Evolutionary conservation across 64 coral and sea anemone genomes (phyloP).

Genomic region (Anthopleura sola): DNA sequence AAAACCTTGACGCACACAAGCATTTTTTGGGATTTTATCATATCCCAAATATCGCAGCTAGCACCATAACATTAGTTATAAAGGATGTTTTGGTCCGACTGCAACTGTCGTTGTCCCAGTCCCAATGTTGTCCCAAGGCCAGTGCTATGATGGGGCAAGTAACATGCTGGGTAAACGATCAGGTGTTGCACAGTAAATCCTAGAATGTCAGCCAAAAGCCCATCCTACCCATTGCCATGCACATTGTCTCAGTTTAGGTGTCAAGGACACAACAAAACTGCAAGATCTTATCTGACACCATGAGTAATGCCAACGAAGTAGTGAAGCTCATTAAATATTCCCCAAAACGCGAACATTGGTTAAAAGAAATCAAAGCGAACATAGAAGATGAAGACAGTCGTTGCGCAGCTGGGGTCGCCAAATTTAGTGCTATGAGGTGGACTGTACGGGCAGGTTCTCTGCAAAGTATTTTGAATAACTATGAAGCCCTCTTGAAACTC

Average conservation of each 20-base stretch:
- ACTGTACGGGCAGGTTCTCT: slow-evolving; percentile 30
- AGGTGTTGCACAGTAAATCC: slow-evolving; percentile 40
- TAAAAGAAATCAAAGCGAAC: slow-evolving; percentile 39
- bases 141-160: slow-evolving; percentile 47
- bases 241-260: slow-evolving; percentile 15
- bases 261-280: slow-evolving; percentile 18
- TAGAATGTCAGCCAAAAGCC: slow-evolving; percentile 11
- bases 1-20: slow-evolving; percentile 6
- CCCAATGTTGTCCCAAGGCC: slow-evolving; percentile 32
- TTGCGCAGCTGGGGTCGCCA: slow-evolving; percentile 23
- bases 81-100: slow-evolving; percentile 22
- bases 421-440: slow-evolving; percentile 39
- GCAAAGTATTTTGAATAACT: slow-evolving; percentile 28
- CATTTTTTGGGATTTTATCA: slow-evolving; percentile 36
- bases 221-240: no score
- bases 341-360: slow-evolving; percentile 23
- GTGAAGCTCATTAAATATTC: slow-evolving; percentile 45
- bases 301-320: slow-evolving; percentile 30
- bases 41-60: slow-evolving; percentile 10
- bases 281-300: neutral
- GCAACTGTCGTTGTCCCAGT: slow-evolving; percentile 1
- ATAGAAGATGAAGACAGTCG: slow-evolving; percentile 4
- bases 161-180: slow-evolving; percentile 25
- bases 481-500: slow-evolving; percentile 6
- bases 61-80: slow-evolving; percentile 3